Conservation (phyloP, 1,140 invertebrate species). For the Zaprionus vittiger region DNA sequence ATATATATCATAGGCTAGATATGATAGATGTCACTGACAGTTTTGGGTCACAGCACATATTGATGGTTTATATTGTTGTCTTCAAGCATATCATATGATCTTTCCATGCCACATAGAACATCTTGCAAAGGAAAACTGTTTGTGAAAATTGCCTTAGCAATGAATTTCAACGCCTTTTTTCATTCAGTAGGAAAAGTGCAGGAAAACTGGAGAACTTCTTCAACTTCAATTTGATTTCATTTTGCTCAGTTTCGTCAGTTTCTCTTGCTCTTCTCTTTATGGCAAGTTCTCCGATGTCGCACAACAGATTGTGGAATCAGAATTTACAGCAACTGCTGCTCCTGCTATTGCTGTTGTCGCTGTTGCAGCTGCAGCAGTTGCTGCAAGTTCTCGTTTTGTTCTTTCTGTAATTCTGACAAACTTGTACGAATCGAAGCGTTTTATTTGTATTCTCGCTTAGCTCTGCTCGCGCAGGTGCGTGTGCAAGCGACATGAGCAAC, state of each 20-base stretch:
- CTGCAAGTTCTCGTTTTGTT: not conserved
- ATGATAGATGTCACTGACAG: too few species aligned
- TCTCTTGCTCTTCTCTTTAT: not conserved
- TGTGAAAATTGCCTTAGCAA: too few species aligned
- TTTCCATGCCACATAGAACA: too few species aligned
- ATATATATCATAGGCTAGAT: too few species aligned
- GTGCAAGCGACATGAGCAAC: slow-evolving; percentile 26
- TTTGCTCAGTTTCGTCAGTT: not conserved
- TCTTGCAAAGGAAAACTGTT: too few species aligned
- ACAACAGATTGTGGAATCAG: not conserved
- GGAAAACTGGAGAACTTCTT: too few species aligned
- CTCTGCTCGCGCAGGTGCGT: slow-evolving; percentile 36
- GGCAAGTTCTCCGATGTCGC: not conserved
- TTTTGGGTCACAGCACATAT: too few species aligned
- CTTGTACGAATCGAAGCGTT: not conserved
- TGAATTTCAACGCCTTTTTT: too few species aligned
- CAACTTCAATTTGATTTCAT: not conserved
- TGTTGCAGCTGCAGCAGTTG: slow-evolving; percentile 13
- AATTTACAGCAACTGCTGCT: not conserved
- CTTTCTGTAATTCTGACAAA: slow-evolving; percentile 11
- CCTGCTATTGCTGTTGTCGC: not conserved
- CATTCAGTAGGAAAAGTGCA: too few species aligned
- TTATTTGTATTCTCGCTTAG: slow-evolving; percentile 20
- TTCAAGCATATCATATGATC: too few species aligned
- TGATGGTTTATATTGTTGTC: too few species aligned